These are phyloP conservation scores for Psittacula echo DNA, from an alignment of 2,797 vertebrate species.

Conservation along the genomic window DNA sequence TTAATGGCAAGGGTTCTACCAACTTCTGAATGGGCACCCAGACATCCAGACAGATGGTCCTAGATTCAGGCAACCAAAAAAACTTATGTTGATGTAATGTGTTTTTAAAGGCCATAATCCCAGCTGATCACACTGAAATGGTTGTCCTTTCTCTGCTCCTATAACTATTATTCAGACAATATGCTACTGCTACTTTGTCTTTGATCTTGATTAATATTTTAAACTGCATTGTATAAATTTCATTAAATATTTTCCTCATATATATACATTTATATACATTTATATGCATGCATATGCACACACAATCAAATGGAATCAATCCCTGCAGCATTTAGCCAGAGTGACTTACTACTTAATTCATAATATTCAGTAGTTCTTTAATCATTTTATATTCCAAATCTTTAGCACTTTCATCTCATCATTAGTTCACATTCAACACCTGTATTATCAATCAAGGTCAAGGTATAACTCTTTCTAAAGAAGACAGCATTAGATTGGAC, in stretches of 20 bases:
- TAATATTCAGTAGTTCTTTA: not conserved
- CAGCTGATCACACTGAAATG: not conserved
- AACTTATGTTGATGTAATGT: conserved; percentile 21
- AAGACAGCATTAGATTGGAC: not conserved
- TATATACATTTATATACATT: not conserved
- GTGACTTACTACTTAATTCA: not conserved
- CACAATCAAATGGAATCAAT: not conserved
- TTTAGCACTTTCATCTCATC: not conserved
- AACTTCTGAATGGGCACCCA: conserved; percentile 14
- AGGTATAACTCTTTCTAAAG: not conserved
- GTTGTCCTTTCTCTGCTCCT: not conserved
- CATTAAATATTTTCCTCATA: not conserved
- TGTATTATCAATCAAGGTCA: conserved; percentile 7
- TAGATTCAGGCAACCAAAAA: not conserved
- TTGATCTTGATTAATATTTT: not conserved
- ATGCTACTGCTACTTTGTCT: not conserved
- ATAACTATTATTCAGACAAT: not conserved
- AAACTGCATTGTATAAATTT: not conserved
- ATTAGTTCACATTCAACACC: not conserved
- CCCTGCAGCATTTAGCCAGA: not conserved
- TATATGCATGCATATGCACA: not conserved
- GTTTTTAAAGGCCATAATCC: conserved; percentile 36
- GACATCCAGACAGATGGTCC: conserved; percentile 66
- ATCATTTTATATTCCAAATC: not conserved
- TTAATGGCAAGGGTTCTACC: conserved; percentile 50